A percentile compares a stretch with the other conserved stretches of the same genome.
phyloP scores from a whole-genome alignment of 2,888 invertebrate genomes.

The Drosophila pseudotakahashii region DNA sequence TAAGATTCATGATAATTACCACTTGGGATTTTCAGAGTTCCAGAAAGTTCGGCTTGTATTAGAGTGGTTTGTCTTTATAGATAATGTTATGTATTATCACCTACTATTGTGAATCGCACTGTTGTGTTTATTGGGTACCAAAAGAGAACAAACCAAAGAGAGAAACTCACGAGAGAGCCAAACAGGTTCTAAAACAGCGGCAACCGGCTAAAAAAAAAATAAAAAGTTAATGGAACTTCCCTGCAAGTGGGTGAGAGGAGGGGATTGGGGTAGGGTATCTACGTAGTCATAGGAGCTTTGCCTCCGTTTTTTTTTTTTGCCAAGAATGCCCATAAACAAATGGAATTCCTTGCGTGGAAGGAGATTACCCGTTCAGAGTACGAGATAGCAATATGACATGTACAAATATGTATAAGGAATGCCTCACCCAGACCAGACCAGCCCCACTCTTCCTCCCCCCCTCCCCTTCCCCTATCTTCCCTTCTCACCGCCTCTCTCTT shows the following conservation, averaged over 20 bases:
- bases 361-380: slow-evolving; percentile 9
- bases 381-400: slow-evolving; percentile 20
- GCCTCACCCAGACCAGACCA: slow-evolving; percentile 24
- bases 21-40: neutral
- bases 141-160: slow-evolving; percentile 5
- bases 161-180: slow-evolving; percentile 8
- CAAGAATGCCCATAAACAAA: slow-evolving; percentile 52
- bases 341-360: slow-evolving; percentile 33
- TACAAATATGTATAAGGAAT: slow-evolving; percentile 5
- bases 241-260: neutral
- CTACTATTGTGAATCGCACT: slow-evolving; percentile 25
- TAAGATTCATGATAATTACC: neutral
- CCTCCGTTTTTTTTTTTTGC: slow-evolving; percentile 6
- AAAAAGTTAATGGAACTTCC: slow-evolving; percentile 12
- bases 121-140: slow-evolving; percentile 14
- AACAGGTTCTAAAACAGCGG: slow-evolving; percentile 64
- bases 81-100: neutral
- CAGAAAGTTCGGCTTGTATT: neutral
- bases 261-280: slow-evolving; percentile 1
- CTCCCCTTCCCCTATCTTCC: no score
- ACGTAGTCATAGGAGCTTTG: slow-evolving; percentile 7
- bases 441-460: neutral
- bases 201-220: slow-evolving; percentile 56
- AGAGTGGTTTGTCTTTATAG: neutral
- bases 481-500: neutral